Evolutionary conservation across 1,140 invertebrate genomes (phyloP), one percentile per base, ranked within the genome.

Genomic region (Drosophila littoralis): DNA sequence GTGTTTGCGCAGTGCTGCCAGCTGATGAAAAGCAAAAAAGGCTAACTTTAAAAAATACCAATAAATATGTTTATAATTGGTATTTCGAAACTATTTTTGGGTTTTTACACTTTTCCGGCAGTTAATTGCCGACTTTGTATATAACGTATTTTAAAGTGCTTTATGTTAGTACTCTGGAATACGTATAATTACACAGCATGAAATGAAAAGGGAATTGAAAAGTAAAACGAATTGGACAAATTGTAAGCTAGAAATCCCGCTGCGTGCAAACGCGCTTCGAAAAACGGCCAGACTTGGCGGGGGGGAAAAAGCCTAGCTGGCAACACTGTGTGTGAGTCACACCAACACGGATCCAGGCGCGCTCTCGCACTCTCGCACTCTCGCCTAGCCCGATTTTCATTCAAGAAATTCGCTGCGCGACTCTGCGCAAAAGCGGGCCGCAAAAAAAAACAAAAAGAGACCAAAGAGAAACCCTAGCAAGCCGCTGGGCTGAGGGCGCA

Each of bases 401-500:
- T 86, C 83, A 86, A 86, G 67, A 86, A 86, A 79, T 75, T 57
- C 51, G 58, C 42, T 12, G 46, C 32, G 48, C 50, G 45, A 6
- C 68, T 79, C 46, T 77, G 83, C 79, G 82, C 82, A 80, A 45
- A 70, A 67, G 67, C 76, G 40, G 42, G 36, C 42, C 43, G 22
- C 22, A 22, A 2, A 22, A 22, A 22, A 22, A 67, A 69, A 73
- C 0, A 5, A 67, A 36, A 57, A 57, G 22, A 12, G 33, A 1
- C 15, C 48, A 51, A 79, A 85, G 82, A 86, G 82, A 86, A 86
- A 82, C 81, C 81, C 59, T 85, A 85, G 55, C 60, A 64, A 55
- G 42, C 13, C 33, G 51, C 7, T 52, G 46, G 15, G 13, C 40
- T 42, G 51, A 54, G 51, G 51, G 33, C 51, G 32, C 32, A 32